Evolutionary conservation across 2,113 vertebrate species (phyloP), one percentile per base, ranked within the genome.

Genomic region (Elachura formosa): DNA sequence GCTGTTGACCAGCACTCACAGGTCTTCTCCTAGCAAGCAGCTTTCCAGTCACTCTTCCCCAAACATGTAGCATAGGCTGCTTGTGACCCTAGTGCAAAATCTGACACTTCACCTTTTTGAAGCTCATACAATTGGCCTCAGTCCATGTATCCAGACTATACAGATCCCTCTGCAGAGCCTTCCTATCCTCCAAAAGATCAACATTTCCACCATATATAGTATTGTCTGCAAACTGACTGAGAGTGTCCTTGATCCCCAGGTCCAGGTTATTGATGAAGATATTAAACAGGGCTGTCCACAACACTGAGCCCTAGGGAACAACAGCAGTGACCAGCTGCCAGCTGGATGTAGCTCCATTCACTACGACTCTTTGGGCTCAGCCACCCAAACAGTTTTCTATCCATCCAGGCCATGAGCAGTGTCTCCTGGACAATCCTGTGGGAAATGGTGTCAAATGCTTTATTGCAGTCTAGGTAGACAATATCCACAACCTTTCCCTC

Each of bases 81-180:
- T 45, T 74, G 61, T 29, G 20, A 45, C 5, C 15, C 23, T n/a
- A 14, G 23, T 5, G 12, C 14, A 66, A 31, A 64, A n/a, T 15
- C 33, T 38, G 15, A 2, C 23, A 45, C 7, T 51, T 66, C 20
- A 38, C 9, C 7, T 25, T 45, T 5, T 29, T 45, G 38, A 40
- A 25, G 9, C 1, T 45, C 34, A 43, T 45, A 11, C 14, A 58
- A 4, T 3, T 43, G 26, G 36, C 51, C 26, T 45, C 1, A 0
- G 33, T 52, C 33, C 38, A 73, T 52, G 38, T 24, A 58, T 29
- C 16, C 23, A 51, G 24, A 23, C 59, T n/a, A 25, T 66, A 14
- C 33, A 58, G 36, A 66, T 58, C 36, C 12, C 33, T 38, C 36
- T 36, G 25, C 31, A 49, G 49, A 72, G 16, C 26, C 41, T 36